These are phyloP conservation scores for Euplagia quadripunctaria DNA, from an alignment of 2,888 invertebrate genomes.

Conservation along the genomic window DNA sequence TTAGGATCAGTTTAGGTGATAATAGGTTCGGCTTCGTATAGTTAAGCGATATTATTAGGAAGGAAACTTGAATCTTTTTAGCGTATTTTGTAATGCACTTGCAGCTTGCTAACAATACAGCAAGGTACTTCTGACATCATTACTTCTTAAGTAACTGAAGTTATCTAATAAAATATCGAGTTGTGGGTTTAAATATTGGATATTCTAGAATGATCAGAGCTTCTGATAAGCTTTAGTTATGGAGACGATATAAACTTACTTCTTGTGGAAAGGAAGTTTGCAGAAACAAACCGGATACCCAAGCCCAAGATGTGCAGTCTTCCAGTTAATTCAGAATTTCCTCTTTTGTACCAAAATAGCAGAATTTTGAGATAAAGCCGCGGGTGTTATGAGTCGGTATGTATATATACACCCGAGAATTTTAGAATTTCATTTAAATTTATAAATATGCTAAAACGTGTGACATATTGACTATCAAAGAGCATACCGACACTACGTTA, in stretches of 20 bases:
- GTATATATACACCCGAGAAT: no score
- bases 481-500: no score
- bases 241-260: not conserved
- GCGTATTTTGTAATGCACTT: not conserved
- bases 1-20: conserved; percentile 10
- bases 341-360: not conserved
- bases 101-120: not conserved
- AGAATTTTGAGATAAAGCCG: not conserved
- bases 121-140: no score
- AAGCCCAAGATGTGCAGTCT: not conserved
- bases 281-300: not conserved
- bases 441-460: no score
- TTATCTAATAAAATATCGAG: not conserved
- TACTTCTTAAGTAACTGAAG: not conserved
- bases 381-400: no score
- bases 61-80: not conserved
- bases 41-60: not conserved
- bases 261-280: not conserved
- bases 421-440: no score
- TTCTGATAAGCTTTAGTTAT: not conserved
- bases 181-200: not conserved
- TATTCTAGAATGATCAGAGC: not conserved
- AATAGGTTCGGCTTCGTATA: conserved; percentile 6
- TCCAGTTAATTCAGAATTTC: not conserved
- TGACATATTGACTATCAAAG: no score